Evolutionary conservation across 2,113 vertebrate species (phyloP).

Genomic region (Gasterosteus aculeatus): DNA sequence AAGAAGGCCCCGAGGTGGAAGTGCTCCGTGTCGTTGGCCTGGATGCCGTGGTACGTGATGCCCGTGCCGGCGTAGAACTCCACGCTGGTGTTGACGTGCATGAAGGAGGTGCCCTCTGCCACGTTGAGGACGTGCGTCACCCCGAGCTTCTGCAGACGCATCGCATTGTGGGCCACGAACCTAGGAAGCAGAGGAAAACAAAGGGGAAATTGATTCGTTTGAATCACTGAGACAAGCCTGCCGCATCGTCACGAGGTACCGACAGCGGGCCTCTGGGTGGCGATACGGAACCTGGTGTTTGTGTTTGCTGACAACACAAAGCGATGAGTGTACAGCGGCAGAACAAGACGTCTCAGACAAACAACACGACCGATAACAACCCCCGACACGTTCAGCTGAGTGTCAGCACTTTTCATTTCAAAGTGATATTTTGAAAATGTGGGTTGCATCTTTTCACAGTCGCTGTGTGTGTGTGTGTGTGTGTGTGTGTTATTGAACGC

Average conservation of each 20-base stretch:
- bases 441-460: conserved; percentile 2
- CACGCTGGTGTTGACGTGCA: conserved; percentile 97
- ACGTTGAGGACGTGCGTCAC: conserved; percentile 96
- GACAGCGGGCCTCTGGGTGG: not conserved
- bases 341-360: conserved; percentile 29
- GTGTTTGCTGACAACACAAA: not conserved
- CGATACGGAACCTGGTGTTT: not conserved
- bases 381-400: conserved; percentile 14
- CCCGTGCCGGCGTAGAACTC: conserved; percentile 93
- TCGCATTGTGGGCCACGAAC: conserved; percentile 93
- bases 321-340: conserved; percentile 13
- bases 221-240: not conserved
- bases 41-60: conserved; percentile 94
- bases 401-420: conserved; percentile 43
- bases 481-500: too few species aligned
- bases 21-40: conserved; percentile 92
- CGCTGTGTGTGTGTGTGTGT: too few species aligned
- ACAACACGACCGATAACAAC: conserved; percentile 26
- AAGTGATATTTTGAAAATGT: conserved; percentile 26
- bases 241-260: conserved; percentile 5
- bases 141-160: conserved; percentile 89
- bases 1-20: conserved; percentile 96
- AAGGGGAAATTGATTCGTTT: not conserved
- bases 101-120: conserved; percentile 97
- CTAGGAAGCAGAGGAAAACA: conserved; percentile 68